Evolutionary conservation across 2,888 invertebrate genomes (phyloP).

Genomic region (Philereme transversata): DNA sequence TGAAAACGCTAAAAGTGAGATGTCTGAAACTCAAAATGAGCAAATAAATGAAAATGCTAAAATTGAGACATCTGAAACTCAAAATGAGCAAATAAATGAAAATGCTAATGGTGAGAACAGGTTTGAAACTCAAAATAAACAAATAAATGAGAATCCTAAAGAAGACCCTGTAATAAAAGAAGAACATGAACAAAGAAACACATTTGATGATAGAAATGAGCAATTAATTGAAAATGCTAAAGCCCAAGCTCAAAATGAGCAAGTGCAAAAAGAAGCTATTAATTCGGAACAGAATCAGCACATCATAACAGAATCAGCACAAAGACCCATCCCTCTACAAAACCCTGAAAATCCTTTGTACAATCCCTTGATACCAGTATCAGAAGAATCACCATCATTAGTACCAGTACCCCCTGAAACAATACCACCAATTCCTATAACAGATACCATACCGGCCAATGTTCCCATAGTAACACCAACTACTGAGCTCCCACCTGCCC

Average conservation of each 20-base stretch:
- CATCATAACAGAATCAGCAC: background rate
- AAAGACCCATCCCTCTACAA: background rate
- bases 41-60: background rate
- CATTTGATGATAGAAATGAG: conserved; percentile 6
- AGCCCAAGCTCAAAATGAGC: background rate
- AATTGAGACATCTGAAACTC: too few species aligned
- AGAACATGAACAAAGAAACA: conserved; percentile 2
- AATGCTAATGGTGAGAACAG: conserved; percentile 1
- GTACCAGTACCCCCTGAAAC: conserved; percentile 3
- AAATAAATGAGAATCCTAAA: conserved; percentile 8
- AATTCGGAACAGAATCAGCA: background rate
- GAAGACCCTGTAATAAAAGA: background rate
- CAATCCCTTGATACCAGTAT: background rate
- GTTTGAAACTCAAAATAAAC: background rate
- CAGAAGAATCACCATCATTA: conserved; percentile 9
- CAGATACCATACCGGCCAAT: conserved; percentile 17
- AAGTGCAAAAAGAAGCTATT: background rate
- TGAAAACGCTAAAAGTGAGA: background rate
- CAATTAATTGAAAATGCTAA: conserved; percentile 9
- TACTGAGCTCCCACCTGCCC: conserved; percentile 28
- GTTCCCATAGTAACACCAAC: conserved; percentile 18
- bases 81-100: too few species aligned
- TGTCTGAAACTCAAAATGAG: background rate
- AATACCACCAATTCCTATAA: conserved; percentile 7
- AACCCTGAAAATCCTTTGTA: conserved; percentile 1